Evolutionary conservation across 2,797 vertebrate species (phyloP).

Genomic region (Nannoperca obscura): DNA sequence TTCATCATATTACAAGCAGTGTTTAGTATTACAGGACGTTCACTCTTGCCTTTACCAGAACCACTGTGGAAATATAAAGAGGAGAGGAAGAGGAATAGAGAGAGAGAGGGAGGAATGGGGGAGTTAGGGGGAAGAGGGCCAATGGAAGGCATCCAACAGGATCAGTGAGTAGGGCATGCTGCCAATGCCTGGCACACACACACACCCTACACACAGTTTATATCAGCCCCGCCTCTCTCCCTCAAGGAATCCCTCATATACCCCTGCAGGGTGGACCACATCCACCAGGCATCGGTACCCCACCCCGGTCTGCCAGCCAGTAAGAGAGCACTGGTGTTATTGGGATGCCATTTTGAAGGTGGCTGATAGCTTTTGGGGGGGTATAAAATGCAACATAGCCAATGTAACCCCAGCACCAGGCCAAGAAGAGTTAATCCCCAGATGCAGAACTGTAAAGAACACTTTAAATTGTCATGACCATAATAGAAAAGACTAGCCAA

Average conservation of each 20-base stretch:
- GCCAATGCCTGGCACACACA: constrained; percentile 77
- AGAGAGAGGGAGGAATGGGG: constrained; percentile 60
- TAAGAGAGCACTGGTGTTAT: constrained; percentile 41
- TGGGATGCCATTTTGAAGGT: constrained; percentile 59
- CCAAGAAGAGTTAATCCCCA: constrained; percentile 57
- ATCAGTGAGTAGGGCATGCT: constrained; percentile 82
- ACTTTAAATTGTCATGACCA: constrained; percentile 30
- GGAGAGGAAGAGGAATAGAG: constrained; percentile 37
- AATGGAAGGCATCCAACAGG: constrained; percentile 83
- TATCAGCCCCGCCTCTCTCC: constrained; percentile 66
- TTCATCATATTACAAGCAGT: constrained; percentile 65
- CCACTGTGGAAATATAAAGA: constrained; percentile 51
- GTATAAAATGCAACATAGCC: constrained; percentile 15
- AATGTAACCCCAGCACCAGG: constrained; percentile 32
- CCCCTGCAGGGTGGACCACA: constrained; percentile 64
- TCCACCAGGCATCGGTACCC: constrained; percentile 57
- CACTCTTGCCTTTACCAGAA: constrained; percentile 41
- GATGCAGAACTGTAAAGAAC: constrained; percentile 43
- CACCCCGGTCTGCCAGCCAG: constrained; percentile 27
- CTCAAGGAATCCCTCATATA: constrained; percentile 70
- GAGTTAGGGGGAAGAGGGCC: constrained; percentile 71
- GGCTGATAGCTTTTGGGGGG: constrained; percentile 32
- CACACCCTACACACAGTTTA: constrained; percentile 40
- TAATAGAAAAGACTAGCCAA: constrained; percentile 27
- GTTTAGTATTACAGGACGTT: constrained; percentile 41